A percentile compares a stretch with the other conserved stretches of the same genome.
These are phyloP conservation scores for Drosophila novamexicana DNA, from an alignment of 1,140 invertebrate species.

Conservation along the genomic window DNA sequence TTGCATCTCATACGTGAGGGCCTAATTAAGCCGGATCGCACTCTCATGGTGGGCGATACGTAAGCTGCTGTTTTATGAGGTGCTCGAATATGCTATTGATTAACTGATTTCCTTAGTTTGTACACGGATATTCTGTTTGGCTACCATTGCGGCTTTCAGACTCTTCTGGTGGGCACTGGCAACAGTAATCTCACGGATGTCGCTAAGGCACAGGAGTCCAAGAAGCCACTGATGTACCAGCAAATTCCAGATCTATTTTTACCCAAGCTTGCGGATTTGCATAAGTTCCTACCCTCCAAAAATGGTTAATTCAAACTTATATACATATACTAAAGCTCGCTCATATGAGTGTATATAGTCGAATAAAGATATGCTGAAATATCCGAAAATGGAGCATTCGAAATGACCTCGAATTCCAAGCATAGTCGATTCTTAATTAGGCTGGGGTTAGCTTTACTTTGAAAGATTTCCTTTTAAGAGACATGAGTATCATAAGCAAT, in stretches of 20 bases:
- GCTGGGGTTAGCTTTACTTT: too few species aligned
- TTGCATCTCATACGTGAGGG: slow-evolving; percentile 43
- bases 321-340: too few species aligned
- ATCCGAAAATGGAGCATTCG: too few species aligned
- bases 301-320: slow-evolving; percentile 28
- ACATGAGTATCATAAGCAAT: too few species aligned
- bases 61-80: slow-evolving; percentile 11
- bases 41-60: slow-evolving; percentile 63
- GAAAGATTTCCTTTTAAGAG: too few species aligned
- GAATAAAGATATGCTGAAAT: too few species aligned
- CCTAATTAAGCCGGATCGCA: slow-evolving; percentile 48
- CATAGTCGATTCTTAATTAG: too few species aligned
- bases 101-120: slow-evolving; percentile 23
- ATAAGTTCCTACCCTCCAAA: slow-evolving; percentile 48
- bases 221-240: slow-evolving; percentile 35
- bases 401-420: too few species aligned
- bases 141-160: slow-evolving; percentile 67
- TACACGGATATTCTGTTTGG: slow-evolving; percentile 59
- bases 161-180: slow-evolving; percentile 60
- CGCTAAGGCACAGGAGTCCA: slow-evolving; percentile 16
- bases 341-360: too few species aligned
- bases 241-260: slow-evolving; percentile 57
- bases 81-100: not conserved
- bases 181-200: slow-evolving; percentile 41
- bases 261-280: slow-evolving; percentile 35